Base-by-base conservation (phyloP, 2,888 invertebrate species). In the Slavum lentiscoides region DNA sequence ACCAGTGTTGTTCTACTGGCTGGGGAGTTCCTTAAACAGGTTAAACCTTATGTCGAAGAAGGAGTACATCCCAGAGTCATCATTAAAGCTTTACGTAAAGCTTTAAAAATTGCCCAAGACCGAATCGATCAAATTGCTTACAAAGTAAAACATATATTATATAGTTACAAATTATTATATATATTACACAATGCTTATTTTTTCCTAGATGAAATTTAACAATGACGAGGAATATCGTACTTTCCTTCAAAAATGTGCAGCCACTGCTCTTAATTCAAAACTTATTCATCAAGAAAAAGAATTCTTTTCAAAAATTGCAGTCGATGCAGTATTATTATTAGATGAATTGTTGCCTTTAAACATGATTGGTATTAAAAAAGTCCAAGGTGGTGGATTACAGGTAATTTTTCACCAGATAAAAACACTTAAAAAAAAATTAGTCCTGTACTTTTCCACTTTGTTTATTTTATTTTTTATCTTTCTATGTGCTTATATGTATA, bases 341-440 rank as follows among this genome's bases (percentile, higher is more conserved):
- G 98, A 98, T 86, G 92, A 93, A 58, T 89, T 97, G 23, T 88
- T 99, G 84, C 98, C 98, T 0, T 87, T 99, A 64, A 97, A 98
- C 85, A 99, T 99, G 98, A 99, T 99, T 86, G 99, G 99, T 80
- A 96, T 98, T 85, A 99, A 99, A 88, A 98, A 99, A 87, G 93
- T 98, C 5, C 88, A 88, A 83, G 90, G 90, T 82, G 90, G 90
- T 72, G 87, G 88, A 62, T 84, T 89, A 39, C 88, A 89, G 85
- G 88, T 88, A 83, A 83, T 83, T 59, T 30, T 23, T 30, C 30
- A 68, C 15, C 7, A n/a, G 15, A 23, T 68, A 49, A 9, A 68
- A 59, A 21, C 21, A 9, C 2, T n/a, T 21, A 21, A 21, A 3
- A 59, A 21, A 11, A 8, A 55, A 19, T 55, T 55, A 55, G 19